Evolutionary conservation across 2,888 invertebrate genomes (phyloP).

Genomic region (Ophion ellenae): DNA sequence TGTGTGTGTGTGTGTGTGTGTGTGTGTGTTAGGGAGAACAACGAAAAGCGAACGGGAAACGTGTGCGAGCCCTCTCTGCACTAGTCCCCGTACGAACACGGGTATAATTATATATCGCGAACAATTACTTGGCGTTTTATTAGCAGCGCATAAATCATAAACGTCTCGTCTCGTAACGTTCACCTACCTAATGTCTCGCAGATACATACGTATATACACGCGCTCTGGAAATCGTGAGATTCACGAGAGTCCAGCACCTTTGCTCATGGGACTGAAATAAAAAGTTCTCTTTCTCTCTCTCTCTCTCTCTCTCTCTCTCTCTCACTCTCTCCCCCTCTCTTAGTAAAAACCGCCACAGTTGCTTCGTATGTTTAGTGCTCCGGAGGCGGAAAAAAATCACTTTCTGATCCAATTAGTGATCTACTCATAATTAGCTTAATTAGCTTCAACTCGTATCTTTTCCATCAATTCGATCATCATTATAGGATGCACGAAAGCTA

Average conservation of each 20-base stretch:
- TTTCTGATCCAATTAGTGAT: slow-evolving; percentile 16
- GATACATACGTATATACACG: slow-evolving; percentile 26
- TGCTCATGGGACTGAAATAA: slow-evolving; percentile 10
- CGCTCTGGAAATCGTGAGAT: slow-evolving; percentile 27
- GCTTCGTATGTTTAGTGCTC: background rate
- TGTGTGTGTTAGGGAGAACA: background rate
- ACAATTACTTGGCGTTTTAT: slow-evolving; percentile 65
- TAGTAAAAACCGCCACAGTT: background rate
- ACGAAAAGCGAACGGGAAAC: slow-evolving; percentile 18
- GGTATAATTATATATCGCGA: slow-evolving; percentile 48
- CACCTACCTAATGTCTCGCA: slow-evolving; percentile 41
- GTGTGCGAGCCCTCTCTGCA: background rate
- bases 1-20: slow-evolving; percentile 8
- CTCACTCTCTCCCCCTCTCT: too few relatives aligned
- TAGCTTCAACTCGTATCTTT: slow-evolving; percentile 3
- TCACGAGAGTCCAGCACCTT: background rate
- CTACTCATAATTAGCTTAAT: background rate
- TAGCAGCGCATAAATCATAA: slow-evolving; percentile 59
- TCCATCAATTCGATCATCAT: background rate
- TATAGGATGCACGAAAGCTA: background rate
- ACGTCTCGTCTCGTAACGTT: slow-evolving; percentile 51
- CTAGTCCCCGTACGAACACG: slow-evolving; percentile 9
- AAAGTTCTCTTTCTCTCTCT: background rate
- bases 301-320: too few relatives aligned
- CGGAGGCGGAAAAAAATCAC: slow-evolving; percentile 1